phyloP scores from a whole-genome alignment of 2,888 invertebrate species.

The Iselma pallidipennis region DNA sequence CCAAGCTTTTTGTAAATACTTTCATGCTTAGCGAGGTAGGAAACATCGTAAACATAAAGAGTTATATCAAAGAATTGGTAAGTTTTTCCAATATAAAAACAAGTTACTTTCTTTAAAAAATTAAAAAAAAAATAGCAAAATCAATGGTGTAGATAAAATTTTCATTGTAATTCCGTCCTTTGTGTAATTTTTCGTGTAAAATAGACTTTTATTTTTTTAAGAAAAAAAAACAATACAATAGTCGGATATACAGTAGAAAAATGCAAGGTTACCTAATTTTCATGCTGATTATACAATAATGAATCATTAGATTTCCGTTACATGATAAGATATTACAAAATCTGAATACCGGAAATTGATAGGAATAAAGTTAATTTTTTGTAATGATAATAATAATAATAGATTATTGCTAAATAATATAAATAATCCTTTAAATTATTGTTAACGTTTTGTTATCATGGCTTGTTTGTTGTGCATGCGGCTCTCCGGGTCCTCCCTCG shows the following conservation, averaged over 20 bases:
- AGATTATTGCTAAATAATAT: background rate
- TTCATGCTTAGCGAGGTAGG: constrained; percentile 71
- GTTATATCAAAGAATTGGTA: constrained; percentile 78
- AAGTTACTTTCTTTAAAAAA: background rate
- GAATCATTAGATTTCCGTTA: background rate
- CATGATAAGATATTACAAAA: background rate
- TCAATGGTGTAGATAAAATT: background rate
- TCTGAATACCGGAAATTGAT: background rate
- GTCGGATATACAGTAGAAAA: background rate
- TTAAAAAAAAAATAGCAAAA: too few relatives aligned
- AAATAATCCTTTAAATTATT: background rate
- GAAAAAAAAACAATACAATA: background rate
- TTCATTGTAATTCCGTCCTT: background rate
- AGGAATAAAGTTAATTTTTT: too few relatives aligned
- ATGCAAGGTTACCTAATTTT: background rate
- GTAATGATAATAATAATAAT: background rate
- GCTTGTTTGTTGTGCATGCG: constrained; percentile 63
- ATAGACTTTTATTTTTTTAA: too few relatives aligned
- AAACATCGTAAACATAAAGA: constrained; percentile 73
- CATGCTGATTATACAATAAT: constrained; percentile 4
- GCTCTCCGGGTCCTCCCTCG: constrained; percentile 60
- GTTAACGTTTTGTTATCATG: constrained; percentile 44
- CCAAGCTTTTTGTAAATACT: constrained; percentile 46
- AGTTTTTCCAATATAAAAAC: constrained; percentile 50
- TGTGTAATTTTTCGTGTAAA: background rate